Evolutionary conservation across 1,140 invertebrate species (phyloP), one percentile per base, ranked within the genome.

Genomic region (Drosophila ambigua): DNA sequence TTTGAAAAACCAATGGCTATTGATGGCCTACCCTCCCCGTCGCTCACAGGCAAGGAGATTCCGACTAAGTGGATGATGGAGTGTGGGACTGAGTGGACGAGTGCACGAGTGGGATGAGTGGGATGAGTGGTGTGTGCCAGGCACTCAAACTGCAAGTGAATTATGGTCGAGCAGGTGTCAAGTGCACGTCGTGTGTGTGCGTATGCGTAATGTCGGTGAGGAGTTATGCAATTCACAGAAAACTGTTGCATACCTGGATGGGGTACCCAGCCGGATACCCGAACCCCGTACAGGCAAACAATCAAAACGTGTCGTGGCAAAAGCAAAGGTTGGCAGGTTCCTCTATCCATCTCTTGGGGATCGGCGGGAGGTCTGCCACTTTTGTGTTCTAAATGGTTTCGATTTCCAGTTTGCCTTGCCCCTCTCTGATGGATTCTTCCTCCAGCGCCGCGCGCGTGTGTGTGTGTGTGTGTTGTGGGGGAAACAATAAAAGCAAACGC

Each of bases 401-500:
- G 53, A 66, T 75, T 58, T 74, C 41, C 41, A 28, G 39, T 62
- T 53, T 35, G 24, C 39, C 35, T 23, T 23, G 13, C 45, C 64
- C 61, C 69, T 13, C 35, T 28, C 26, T 88, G 76, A 77, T 75
- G 79, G 72, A 87, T 82, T 76, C 61, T 41, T 23, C 31, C 31
- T 5, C 39, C 1, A 59, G 7, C 9, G 58, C 44, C 26, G 7
- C 26, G 58, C 59, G 52, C 68, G 28, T 52, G 35, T 69, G 15
- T 59, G 20, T 20, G 23, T 24, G 23, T 24, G 23, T 52, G 35
- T 69, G 15, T 59, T 44, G 66, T 63, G 62, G 60, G 44, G 65
- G 54, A 73, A 87, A 87, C 81, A 84, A 84, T 84, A 84, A 84
- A 84, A 71, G 54, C 61, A 77, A 73, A 63, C 71, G 77, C 57